Conservation (phyloP, 2,888 invertebrate species). For the Aphrophora alni region DNA sequence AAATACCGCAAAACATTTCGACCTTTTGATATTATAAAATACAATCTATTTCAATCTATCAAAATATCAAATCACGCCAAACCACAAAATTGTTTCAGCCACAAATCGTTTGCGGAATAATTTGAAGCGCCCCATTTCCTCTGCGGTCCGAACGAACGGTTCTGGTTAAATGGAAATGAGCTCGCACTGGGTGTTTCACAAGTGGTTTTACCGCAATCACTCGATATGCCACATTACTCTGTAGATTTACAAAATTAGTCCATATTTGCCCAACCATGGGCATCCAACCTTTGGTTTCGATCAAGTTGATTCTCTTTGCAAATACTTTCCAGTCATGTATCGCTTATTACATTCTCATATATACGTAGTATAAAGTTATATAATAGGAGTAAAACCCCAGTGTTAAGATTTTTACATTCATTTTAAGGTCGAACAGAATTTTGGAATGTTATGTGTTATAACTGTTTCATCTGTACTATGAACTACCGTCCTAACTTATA, state of each 20-base stretch:
- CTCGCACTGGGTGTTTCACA: background rate
- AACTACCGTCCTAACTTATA: too few species aligned
- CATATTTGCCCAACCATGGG: background rate
- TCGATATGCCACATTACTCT: background rate
- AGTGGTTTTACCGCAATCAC: background rate
- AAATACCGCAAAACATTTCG: background rate
- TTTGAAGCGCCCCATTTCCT: background rate
- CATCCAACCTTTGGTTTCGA: background rate
- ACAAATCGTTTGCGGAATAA: background rate
- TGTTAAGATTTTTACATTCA: too few species aligned
- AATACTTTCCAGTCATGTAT: too few species aligned
- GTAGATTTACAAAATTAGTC: background rate
- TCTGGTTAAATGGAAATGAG: background rate
- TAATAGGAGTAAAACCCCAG: too few species aligned
- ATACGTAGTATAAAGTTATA: too few species aligned
- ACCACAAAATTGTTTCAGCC: background rate
- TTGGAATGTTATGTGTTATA: too few species aligned
- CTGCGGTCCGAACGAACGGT: background rate
- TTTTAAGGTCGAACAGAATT: too few species aligned
- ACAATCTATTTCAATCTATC: background rate
- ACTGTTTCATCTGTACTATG: too few species aligned
- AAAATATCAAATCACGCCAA: too few species aligned
- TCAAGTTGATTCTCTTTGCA: too few species aligned
- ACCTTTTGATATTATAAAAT: background rate
- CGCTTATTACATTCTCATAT: too few species aligned